Percentiles rank a stretch among this genome's conserved stretches.
These are phyloP conservation scores for Chaetodon trifasciatus DNA, from an alignment of 2,797 vertebrate genomes.

Conservation along the genomic window DNA sequence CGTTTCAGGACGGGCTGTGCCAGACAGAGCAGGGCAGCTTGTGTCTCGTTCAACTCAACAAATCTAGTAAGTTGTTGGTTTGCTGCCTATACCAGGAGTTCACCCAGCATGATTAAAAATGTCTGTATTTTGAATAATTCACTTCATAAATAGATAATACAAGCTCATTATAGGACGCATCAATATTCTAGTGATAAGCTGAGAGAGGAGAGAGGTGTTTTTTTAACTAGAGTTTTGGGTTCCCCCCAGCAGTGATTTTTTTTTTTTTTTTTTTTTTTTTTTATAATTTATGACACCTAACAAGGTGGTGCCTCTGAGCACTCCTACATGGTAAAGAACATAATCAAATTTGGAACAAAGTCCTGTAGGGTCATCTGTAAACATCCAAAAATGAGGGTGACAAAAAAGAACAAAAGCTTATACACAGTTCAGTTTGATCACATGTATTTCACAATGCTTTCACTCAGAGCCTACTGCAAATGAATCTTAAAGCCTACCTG, in stretches of 20 bases:
- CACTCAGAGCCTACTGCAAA: background rate
- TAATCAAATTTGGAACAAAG: conserved; percentile 22
- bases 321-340: conserved; percentile 30
- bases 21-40: conserved; percentile 6
- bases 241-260: conserved; percentile 53
- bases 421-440: background rate
- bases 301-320: conserved; percentile 36
- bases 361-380: conserved; percentile 12
- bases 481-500: background rate
- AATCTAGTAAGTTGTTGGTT: conserved; percentile 53
- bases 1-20: conserved; percentile 14
- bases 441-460: conserved; percentile 6
- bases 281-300: conserved; percentile 22
- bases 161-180: conserved; percentile 76
- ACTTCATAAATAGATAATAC: conserved; percentile 84
- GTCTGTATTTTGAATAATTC: conserved; percentile 83
- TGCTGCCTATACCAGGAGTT: conserved; percentile 41
- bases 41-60: conserved; percentile 35
- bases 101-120: conserved; percentile 74
- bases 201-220: conserved; percentile 43
- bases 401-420: background rate
- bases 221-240: conserved; percentile 50
- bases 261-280: conserved; percentile 53
- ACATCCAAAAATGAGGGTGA: conserved; percentile 28
- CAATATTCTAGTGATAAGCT: conserved; percentile 79